Percentiles rank a stretch among this genome's conserved stretches.
Evolutionary conservation across 2,797 vertebrate species (phyloP).

Genomic region (Lepilemur septentrionalis): DNA sequence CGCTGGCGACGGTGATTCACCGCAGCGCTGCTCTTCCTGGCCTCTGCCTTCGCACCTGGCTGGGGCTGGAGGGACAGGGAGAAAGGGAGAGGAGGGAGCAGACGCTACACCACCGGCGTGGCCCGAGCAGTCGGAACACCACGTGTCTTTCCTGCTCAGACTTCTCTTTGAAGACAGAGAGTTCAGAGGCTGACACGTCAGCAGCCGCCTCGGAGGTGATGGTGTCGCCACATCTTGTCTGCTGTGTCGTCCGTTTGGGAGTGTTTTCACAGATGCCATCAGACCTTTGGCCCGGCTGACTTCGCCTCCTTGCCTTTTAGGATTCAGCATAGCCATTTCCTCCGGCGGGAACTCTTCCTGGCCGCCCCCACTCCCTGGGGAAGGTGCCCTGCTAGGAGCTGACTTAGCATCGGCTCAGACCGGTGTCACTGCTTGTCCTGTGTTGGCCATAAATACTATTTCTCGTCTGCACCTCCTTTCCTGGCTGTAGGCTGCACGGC

Average conservation of each 20-base stretch:
- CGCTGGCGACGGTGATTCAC: not conserved
- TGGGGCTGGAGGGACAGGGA: not conserved
- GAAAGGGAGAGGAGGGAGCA: not conserved
- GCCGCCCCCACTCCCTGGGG: not conserved
- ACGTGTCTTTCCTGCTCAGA: not conserved
- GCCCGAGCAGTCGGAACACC: not conserved
- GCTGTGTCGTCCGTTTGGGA: not conserved
- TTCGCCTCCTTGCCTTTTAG: not conserved
- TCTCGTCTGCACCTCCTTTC: not conserved
- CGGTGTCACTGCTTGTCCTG: fast-evolving
- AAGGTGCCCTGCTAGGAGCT: not conserved
- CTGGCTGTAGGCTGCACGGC: not conserved
- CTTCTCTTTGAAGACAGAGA: not conserved
- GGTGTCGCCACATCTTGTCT: not conserved
- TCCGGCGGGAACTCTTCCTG: not conserved
- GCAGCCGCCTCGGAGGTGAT: fast-evolving
- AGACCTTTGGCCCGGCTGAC: not conserved
- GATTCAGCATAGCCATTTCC: not conserved
- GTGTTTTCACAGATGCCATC: not conserved
- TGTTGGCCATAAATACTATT: not conserved
- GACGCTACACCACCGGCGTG: not conserved
- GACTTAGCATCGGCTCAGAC: not conserved
- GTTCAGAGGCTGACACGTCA: not conserved
- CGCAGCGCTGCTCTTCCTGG: not conserved
- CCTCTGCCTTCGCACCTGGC: not conserved